Evolutionary conservation across 2,113 vertebrate genomes (phyloP).

Genomic region (Sylvilagus bachmani): DNA sequence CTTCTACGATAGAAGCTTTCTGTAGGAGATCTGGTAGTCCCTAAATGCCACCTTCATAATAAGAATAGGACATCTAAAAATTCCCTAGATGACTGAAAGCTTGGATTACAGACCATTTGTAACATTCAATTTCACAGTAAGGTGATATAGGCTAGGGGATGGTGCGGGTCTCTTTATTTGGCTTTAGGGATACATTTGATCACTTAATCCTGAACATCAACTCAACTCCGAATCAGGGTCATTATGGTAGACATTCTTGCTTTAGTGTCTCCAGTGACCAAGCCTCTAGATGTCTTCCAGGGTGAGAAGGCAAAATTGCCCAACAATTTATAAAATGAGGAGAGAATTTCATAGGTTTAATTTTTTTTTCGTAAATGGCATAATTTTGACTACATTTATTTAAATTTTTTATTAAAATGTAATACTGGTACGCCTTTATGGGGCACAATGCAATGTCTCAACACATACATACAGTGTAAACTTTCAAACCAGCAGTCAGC

Average conservation of each 20-base stretch:
- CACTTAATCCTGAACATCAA: not conserved
- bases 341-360: not conserved
- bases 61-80: not conserved
- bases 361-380: not conserved
- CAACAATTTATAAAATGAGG: not conserved
- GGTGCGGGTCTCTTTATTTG: not conserved
- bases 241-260: not conserved
- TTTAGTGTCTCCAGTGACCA: slow-evolving; percentile 31
- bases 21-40: not conserved
- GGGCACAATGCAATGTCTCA: no score
- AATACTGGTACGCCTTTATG: no score
- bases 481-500: no score
- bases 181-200: not conserved
- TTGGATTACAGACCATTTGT: not conserved
- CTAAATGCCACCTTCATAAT: not conserved
- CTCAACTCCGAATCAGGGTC: not conserved
- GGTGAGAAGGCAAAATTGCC: not conserved
- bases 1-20: not conserved
- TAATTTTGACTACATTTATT: not conserved
- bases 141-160: not conserved
- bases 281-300: not conserved
- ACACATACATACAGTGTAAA: no score
- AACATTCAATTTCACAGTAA: not conserved
- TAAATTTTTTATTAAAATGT: no score
- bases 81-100: not conserved